Evolutionary conservation across 2,888 invertebrate genomes (phyloP).

Genomic region (Spodoptera littoralis): DNA sequence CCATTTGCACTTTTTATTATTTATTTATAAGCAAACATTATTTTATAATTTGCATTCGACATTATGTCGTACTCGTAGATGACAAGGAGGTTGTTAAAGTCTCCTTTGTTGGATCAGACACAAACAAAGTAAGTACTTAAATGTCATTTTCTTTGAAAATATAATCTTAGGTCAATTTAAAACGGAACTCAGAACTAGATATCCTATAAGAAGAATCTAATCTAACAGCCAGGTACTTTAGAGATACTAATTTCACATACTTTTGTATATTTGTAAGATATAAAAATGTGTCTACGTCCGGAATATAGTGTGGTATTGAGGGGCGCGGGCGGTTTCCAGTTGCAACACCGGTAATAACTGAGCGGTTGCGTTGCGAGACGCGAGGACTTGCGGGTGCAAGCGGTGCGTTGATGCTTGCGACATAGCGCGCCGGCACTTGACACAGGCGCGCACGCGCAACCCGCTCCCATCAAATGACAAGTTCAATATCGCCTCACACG

Average conservation of each 20-base stretch:
- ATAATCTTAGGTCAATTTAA: no score
- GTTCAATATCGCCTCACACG: constrained; percentile 49
- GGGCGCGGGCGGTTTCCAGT: constrained; percentile 59
- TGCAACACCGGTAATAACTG: constrained; percentile 67
- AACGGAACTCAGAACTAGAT: no score
- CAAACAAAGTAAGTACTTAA: no score
- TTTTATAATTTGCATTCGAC: no score
- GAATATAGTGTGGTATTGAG: constrained; percentile 34
- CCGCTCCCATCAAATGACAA: constrained; percentile 38
- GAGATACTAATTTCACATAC: background rate
- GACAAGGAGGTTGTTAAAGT: no score
- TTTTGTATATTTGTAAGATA: constrained; percentile 20
- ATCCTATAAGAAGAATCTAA: no score
- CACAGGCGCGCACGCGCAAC: constrained; percentile 53
- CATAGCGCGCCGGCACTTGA: constrained; percentile 52
- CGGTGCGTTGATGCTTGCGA: constrained; percentile 51
- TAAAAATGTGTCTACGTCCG: constrained; percentile 38
- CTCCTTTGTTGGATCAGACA: no score
- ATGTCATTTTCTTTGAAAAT: no score
- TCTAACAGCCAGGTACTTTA: no score
- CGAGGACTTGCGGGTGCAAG: constrained; percentile 24
- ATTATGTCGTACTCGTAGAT: no score
- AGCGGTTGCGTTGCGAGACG: constrained; percentile 49
- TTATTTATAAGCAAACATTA: no score
- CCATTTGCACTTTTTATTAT: no score